Base-by-base conservation (phyloP, 1,140 invertebrate species). In the Drosophila gunungcola region DNA sequence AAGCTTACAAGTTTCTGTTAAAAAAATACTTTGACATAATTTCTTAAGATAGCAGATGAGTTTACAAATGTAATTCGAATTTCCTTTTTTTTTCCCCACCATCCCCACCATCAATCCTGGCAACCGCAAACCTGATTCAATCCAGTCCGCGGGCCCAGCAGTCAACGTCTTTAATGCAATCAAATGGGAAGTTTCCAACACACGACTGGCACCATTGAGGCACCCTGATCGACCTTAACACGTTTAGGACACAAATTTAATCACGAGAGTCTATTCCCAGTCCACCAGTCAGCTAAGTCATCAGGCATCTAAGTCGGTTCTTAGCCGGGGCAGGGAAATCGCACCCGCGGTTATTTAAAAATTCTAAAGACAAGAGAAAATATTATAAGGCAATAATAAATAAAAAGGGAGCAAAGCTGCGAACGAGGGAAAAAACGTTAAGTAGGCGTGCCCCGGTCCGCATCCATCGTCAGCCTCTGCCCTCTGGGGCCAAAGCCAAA, bases 271-370 rank as follows among this genome's bases (percentile, higher is more conserved):
- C 45, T 64, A 64, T 55, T 36, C 25, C 34, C 58, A 32, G 5
- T 32, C 25, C 39, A 48, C 32, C 16, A 21, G 16, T 21, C 16
- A 21, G 16, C 16, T 21, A 21, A 51, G 32, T 53, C 63, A 38
- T 38, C 36, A 72, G 48, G 54, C 57, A 61, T 52, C 51, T 53
- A 73, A 63, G 54, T 13, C 11, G 55, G 27, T 21, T 43, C 73
- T 80, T 52, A 64, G 78, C 65, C 48, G 41, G 41, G 54, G 45
- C 9, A 42, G 58, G 61, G 62, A 25, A 89, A 84, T 81, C 68
- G 75, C 88, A 91, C 83, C 83, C 83, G 80, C 88, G 82, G 89
- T 79, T 91, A 84, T 88, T 91, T 91, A 65, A 75, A 68, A 90
- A 88, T 83, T 69, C 79, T 86, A 74, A 82, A 78, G 80, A 78